Percentiles rank a stretch among this genome's conserved stretches.
These are phyloP conservation scores for Cecidostiba fungosa DNA, from an alignment of 2,888 invertebrate genomes.

Conservation along the genomic window DNA sequence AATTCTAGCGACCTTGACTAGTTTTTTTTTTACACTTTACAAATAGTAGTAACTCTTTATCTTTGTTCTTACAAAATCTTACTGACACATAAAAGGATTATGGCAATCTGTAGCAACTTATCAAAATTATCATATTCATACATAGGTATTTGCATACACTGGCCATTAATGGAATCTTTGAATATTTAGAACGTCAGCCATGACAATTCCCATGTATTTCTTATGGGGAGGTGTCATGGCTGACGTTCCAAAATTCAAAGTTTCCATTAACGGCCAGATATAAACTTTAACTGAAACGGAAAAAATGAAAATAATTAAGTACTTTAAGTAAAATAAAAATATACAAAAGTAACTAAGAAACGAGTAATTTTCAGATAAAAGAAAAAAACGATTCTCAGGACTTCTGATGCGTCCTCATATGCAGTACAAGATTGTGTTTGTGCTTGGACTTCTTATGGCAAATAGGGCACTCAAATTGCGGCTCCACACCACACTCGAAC, in stretches of 20 bases:
- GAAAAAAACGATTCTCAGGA: conserved; percentile 62
- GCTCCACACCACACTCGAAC: conserved; percentile 82
- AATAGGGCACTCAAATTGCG: conserved; percentile 84
- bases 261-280: no score
- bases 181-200: no score
- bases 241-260: no score
- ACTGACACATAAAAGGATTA: neutral
- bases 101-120: no score
- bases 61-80: conserved; percentile 6
- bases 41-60: conserved; percentile 1
- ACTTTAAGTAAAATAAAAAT: neutral
- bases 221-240: no score
- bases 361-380: conserved; percentile 57
- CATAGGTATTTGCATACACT: no score
- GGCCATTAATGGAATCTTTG: no score
- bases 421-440: conserved; percentile 81
- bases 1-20: conserved; percentile 46
- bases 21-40: neutral
- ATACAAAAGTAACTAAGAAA: neutral
- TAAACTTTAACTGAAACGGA: no score
- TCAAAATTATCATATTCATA: no score
- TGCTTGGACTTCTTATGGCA: conserved; percentile 89
- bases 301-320: neutral
- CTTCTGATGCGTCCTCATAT: conserved; percentile 80
- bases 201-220: no score